A percentile compares a stretch with the other conserved stretches of the same genome.
These are phyloP conservation scores for Trichogramma evanescens DNA, from an alignment of 2,888 invertebrate species.

Conservation along the genomic window DNA sequence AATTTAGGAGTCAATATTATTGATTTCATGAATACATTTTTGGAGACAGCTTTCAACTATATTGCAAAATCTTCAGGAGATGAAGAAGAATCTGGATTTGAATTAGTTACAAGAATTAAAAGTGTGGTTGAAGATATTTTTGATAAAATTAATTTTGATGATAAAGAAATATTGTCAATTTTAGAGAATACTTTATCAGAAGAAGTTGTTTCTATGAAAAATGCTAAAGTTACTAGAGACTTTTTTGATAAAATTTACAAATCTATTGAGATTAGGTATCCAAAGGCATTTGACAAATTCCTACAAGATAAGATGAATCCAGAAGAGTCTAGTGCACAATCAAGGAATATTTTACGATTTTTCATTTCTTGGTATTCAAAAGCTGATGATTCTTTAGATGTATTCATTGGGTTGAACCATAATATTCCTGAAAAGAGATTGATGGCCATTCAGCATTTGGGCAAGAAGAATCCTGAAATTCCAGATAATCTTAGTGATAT, in stretches of 20 bases:
- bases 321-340: slow-evolving; percentile 16
- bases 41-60: slow-evolving; percentile 51
- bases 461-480: slow-evolving; percentile 39
- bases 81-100: slow-evolving; percentile 48
- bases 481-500: slow-evolving; percentile 49
- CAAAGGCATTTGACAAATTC: slow-evolving; percentile 63
- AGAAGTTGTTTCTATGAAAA: slow-evolving; percentile 17
- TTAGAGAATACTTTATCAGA: slow-evolving; percentile 30
- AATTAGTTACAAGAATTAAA: slow-evolving; percentile 43
- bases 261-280: slow-evolving; percentile 62
- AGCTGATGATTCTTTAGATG: slow-evolving; percentile 33
- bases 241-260: slow-evolving; percentile 33
- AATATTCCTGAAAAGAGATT: slow-evolving; percentile 59
- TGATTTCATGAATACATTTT: slow-evolving; percentile 54
- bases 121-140: slow-evolving; percentile 56
- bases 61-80: slow-evolving; percentile 49
- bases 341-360: slow-evolving; percentile 32
- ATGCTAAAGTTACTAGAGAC: slow-evolving; percentile 18
- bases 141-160: slow-evolving; percentile 55
- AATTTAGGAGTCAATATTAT: slow-evolving; percentile 53
- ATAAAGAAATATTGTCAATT: slow-evolving; percentile 44
- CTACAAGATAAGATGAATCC: slow-evolving; percentile 53
- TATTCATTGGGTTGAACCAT: slow-evolving; percentile 57
- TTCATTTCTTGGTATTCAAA: slow-evolving; percentile 39
- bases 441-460: slow-evolving; percentile 60